A percentile compares a stretch with the other conserved stretches of the same genome.
Evolutionary conservation across 2,113 vertebrate genomes (phyloP).

Genomic region (Delphinus delphis): DNA sequence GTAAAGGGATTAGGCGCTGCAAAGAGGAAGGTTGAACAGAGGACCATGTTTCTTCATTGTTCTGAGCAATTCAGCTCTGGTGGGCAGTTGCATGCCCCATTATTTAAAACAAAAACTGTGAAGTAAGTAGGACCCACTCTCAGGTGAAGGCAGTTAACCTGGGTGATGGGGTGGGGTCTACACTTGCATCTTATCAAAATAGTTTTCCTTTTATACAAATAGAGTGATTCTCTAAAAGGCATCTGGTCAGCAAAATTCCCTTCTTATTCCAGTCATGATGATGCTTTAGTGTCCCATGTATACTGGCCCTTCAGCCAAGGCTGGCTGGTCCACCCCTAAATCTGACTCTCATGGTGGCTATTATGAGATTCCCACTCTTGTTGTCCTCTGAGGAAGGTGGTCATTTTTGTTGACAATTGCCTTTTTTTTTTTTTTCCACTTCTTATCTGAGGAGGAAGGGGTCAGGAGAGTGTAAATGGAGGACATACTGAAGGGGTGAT

Average conservation of each 20-base stretch:
- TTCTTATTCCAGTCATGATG: neutral
- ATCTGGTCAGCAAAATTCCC: neutral
- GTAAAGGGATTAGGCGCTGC: conserved; percentile 55
- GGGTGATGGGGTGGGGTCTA: neutral
- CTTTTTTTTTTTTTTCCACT: neutral
- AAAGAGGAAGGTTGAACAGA: neutral
- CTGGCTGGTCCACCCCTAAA: neutral
- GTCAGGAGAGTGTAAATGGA: neutral
- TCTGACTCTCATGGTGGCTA: neutral
- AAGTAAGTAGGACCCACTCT: neutral
- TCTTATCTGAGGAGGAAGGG: neutral
- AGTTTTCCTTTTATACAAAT: conserved; percentile 14
- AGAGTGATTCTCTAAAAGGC: neutral
- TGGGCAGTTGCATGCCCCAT: neutral
- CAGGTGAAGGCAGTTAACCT: conserved; percentile 8
- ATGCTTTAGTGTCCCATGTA: neutral
- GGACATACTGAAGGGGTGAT: neutral
- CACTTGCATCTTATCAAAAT: neutral
- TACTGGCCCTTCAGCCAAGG: neutral
- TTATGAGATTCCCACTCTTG: neutral
- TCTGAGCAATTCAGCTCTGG: neutral
- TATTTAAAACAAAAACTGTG: conserved; percentile 33
- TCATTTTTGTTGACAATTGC: neutral
- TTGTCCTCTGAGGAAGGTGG: neutral
- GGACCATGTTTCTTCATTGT: neutral